Evolutionary conservation across 2,797 vertebrate genomes (phyloP), one percentile per base, ranked within the genome.

Genomic region (Ara ararauna): DNA sequence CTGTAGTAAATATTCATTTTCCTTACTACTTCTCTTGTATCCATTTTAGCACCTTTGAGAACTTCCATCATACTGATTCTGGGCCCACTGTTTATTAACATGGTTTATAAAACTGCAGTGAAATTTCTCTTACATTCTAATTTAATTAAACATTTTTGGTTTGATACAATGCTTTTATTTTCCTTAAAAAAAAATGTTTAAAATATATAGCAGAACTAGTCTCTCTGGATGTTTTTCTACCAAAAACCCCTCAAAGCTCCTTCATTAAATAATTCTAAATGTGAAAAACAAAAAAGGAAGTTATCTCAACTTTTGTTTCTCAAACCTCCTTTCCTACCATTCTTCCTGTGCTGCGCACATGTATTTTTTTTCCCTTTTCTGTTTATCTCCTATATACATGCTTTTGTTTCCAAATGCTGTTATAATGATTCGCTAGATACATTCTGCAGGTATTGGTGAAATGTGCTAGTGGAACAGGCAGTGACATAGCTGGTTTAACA

Each of bases 61-160:
- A 93, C 68, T 90, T 96, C 87, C 91, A 89, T 89, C 77, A 40
- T 70, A 65, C 73, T 67, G 60, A 95, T 96, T 94, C 95, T 89
- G 86, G 75, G 89, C 61, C 93, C 60, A 58, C 36, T 96, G 83
- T 94, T 90, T 94, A 85, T 93, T 97, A 94, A 89, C 79, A 92
- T 85, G 75, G 90, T 89, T 97, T 94, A 96, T 87, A 94, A 92
- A 95, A 96, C 82, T 93, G 93, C 71, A 93, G 84, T 71, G 77
- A 87, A 81, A 95, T 88, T 95, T 96, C 82, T 95, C 51, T 92
- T 96, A 80, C 50, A 70, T 85, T 95, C 74, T 94, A 96, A 97
- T 94, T 94, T 93, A 96, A 97, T 96, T 95, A 89, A 92, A 93
- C 47, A 42, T 67, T 93, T 97, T 67, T 14, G 61, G 56, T 96